Base-by-base conservation (phyloP, 1,140 invertebrate genomes). In the Chionoecetes opilio region DNA sequence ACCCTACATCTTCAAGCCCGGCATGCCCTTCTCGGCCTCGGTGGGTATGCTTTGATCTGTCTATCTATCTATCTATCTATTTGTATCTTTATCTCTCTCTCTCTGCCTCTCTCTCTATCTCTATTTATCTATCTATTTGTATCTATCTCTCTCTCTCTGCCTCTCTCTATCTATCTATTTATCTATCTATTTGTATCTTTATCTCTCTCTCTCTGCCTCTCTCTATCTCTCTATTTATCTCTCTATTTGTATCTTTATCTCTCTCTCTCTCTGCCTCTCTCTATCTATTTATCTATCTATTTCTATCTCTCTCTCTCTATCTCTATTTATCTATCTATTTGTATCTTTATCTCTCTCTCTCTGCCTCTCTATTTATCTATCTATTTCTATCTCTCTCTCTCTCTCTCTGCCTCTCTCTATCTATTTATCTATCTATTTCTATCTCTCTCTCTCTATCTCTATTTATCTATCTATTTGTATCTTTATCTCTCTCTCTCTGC, bases 1-100 rank as follows among this genome's bases (percentile, higher is more conserved):
- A 53, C 97, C 97, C 2, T 96, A 97, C 82, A 97, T 97, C n/a
- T 98, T 98, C 96, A 98, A 97, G 96, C 98, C 98, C 9, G 97
- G 97, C 93, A 97, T 97, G 96, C 97, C 97, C 0, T 97, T 98
- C 94, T 97, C 97, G 86, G 96, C 97, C 29, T 96, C 97, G 96
- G 97, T 98, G 96, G 97, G 97, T 95, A 96, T 96, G 0, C 0
- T 17, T 34, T 46, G 0, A n/a, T n/a, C 11, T 88, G n/a, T n/a
- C n/a, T n/a, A n/a, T n/a, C n/a, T 53, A 9, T 53, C 21, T 53
- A 46, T 46, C 41, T 46, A 46, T 46, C 41, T 88, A 17, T 88
- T 35, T 29, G 86, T 35, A 21, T 38, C 6, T n/a, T 3, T 88
- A 6, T 89, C 17, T 32, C 9, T 92, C 41, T 82, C 9, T 38